Evolutionary conservation across 2,113 vertebrate species (phyloP), one percentile per base, ranked within the genome.

Genomic region (Chunga burmeisteri): DNA sequence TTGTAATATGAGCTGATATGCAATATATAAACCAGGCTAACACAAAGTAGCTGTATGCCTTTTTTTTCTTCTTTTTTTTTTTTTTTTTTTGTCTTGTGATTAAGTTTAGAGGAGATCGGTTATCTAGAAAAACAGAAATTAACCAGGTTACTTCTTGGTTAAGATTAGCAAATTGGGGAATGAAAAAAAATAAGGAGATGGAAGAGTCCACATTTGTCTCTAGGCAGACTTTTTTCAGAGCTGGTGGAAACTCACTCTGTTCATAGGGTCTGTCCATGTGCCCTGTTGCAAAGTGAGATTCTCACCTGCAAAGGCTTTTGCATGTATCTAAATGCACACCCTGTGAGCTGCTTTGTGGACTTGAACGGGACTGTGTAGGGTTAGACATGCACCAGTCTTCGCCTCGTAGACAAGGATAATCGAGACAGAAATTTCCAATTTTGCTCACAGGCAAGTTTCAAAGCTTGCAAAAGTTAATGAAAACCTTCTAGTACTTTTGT

Each of bases 401-500:
- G 52, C 21, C 49, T 81, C 53, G 16, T 17, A 81, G 50, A 78
- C 80, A 53, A 61, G 27, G 46, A 81, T 29, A 79, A 87, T 89
- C n/a, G 55, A 6, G 6, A 81, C 3, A 73, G 36, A 81, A 42
- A 71, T 67, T 58, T 40, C 50, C 46, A 18, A 46, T 91, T 82
- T 85, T 0, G 0, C 79, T 72, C 74, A 89, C 7, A 85, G 55
- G 22, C 56, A 80, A 91, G 42, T 79, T 94, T 89, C 58, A 85
- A 72, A 93, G 61, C 70, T 56, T 70, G 42, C 27, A 67, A 17
- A 94, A 96, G 79, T 42, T 88, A 84, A 89, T 26, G 58, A 90
- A 93, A 94, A 75, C 32, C 70, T 82, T 82, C 30, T 46, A 78
- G 75, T 23, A 85, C 46, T 66, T 95, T 93, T 93, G 32, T 55